Conservation (phyloP, 2,888 invertebrate species). For the Aphodius sticticus region DNA sequence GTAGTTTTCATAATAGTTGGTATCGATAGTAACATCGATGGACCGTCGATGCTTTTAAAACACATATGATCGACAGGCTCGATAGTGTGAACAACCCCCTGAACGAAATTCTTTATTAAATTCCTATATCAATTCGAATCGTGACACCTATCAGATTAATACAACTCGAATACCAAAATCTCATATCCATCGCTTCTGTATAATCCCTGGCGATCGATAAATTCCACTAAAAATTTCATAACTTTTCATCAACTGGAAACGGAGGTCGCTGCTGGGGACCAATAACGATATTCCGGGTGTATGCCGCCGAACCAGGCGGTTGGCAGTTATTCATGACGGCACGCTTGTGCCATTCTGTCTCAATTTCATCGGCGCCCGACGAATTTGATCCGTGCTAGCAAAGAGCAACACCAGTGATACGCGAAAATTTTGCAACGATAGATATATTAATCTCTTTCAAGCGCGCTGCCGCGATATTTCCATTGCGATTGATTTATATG, state of each 20-base stretch:
- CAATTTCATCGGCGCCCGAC: background rate
- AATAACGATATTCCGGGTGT: background rate
- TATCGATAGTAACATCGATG: too few species aligned
- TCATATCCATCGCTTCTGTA: background rate
- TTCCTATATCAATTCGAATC: too few species aligned
- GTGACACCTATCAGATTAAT: background rate
- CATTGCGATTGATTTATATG: background rate
- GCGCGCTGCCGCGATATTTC: background rate
- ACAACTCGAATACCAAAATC: background rate
- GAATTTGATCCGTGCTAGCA: background rate
- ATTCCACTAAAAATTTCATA: background rate
- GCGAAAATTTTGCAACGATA: background rate
- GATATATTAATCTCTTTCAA: background rate
- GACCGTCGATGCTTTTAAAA: too few species aligned
- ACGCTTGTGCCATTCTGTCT: background rate
- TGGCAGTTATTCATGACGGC: background rate
- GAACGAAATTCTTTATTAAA: too few species aligned
- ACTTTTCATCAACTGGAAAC: constrained; percentile 4
- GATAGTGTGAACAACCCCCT: too few species aligned
- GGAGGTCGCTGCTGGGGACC: background rate
- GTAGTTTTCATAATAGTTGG: too few species aligned
- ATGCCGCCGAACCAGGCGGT: background rate
- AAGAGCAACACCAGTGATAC: background rate
- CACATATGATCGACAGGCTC: too few species aligned
- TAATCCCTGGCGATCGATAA: background rate